Evolutionary conservation across 2,113 vertebrate genomes (phyloP), one percentile per base, ranked within the genome.

Genomic region (Gymnarchus niloticus): DNA sequence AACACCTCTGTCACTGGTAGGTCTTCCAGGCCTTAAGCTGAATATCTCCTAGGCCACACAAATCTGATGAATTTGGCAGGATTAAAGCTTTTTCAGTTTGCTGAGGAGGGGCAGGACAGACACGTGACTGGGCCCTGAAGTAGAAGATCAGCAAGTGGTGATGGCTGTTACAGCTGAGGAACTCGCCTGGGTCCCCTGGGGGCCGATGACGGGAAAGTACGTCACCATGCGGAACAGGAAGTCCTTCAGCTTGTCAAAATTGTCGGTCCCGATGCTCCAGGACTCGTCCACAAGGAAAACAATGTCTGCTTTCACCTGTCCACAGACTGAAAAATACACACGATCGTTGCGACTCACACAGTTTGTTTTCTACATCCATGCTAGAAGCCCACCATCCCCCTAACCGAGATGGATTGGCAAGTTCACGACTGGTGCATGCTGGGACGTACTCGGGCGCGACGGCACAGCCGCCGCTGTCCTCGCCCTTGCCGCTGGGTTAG

Each of bases 201-300:
- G 92, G 2, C 97, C 96, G 59, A 98, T 93, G 85, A 91, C 88
- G 0, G 97, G 96, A 88, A 98, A 97, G 88, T 97, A 97, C 8
- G 96, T 96, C 6, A 95, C 85, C 23, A 95, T 92, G 52, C 96
- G 88, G 91, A 96, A 97, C 54, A 97, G 92, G 89, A 97, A 97
- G 90, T 97, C 95, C 88, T 97, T 97, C 86, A 97, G 93, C 90
- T 96, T 97, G 21, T 91, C 91, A 83, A 98, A 97, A 89, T 97
- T 97, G 89, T 93, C 93, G 0, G 92, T 90, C 2, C 97, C 96
- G 0, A 97, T 95, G 90, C 97, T 98, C 0, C 95, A 97, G 44
- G 97, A 98, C 88, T 97, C 97, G 17, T 98, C 97, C 87, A 98
- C 95, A 86, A 98, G 90, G 91, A 98, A 97, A 0, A 95, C 96